Conservation (phyloP, 2,888 invertebrate species). For the Monoplex corrugatus region DNA sequence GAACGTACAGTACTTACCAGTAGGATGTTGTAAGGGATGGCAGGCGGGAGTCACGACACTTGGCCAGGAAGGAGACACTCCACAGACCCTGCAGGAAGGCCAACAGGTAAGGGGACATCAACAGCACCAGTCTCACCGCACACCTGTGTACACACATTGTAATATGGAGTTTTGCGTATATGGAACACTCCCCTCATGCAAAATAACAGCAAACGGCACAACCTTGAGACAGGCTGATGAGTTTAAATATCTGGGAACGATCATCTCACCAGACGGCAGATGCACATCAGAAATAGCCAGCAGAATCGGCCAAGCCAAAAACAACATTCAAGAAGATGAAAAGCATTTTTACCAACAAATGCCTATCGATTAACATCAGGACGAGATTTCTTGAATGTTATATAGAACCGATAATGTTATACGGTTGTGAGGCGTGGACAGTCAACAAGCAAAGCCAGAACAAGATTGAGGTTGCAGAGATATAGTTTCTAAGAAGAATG, state of each 20-base stretch:
- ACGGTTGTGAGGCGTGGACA: too few species aligned
- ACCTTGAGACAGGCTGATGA: not conserved
- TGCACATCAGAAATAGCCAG: too few species aligned
- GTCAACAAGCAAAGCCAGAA: too few species aligned
- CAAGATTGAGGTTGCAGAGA: too few species aligned
- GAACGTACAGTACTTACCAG: slow-evolving; percentile 52
- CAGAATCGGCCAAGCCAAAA: too few species aligned
- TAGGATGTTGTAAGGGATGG: slow-evolving; percentile 55
- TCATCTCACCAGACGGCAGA: not conserved
- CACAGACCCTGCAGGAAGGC: slow-evolving; percentile 58
- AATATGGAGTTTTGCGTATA: not conserved
- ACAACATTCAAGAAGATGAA: too few species aligned
- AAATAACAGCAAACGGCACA: not conserved
- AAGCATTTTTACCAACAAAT: too few species aligned
- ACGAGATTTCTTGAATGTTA: too few species aligned
- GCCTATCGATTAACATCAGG: too few species aligned
- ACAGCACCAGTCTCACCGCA: slow-evolving; percentile 51
- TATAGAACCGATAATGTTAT: too few species aligned
- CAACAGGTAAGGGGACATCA: slow-evolving; percentile 58
- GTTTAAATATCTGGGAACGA: not conserved
- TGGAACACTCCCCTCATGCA: too few species aligned
- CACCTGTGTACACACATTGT: slow-evolving; percentile 52
- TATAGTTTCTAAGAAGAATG: too few species aligned
- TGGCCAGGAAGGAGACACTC: slow-evolving; percentile 60
- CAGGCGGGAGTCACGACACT: slow-evolving; percentile 42